Evolutionary conservation across 2,888 invertebrate genomes (phyloP).

Genomic region (Cheilosia vernalis): DNA sequence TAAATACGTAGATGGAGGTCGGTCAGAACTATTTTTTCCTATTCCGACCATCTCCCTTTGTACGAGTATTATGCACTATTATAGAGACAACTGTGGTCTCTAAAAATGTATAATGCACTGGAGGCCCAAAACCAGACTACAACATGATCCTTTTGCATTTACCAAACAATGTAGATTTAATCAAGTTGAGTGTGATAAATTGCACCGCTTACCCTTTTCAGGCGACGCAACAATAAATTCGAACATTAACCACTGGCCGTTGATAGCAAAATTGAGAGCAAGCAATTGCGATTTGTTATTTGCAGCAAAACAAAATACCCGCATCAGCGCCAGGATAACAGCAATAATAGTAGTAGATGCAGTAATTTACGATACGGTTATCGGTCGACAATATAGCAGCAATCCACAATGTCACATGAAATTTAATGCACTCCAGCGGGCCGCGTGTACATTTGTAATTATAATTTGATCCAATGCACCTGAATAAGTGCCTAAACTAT

Average conservation of each 20-base stretch:
- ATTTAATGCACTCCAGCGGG: conserved; percentile 65
- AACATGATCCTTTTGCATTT: not conserved
- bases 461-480: conserved; percentile 70
- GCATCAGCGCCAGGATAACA: conserved; percentile 66
- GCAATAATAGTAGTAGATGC: conserved; percentile 35
- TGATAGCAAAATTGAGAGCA: conserved; percentile 41
- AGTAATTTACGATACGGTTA: conserved; percentile 65
- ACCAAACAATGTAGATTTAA: conserved; percentile 55
- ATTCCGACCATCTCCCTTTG: no score
- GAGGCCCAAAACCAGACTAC: not conserved
- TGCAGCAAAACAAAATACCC: conserved; percentile 52
- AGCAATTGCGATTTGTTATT: conserved; percentile 63
- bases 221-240: conserved; percentile 54
- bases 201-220: conserved; percentile 10
- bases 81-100: not conserved
- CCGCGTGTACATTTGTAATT: conserved; percentile 48
- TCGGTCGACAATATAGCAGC: conserved; percentile 51
- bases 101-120: no score
- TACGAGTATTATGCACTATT: not conserved
- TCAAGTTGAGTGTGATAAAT: conserved; percentile 55
- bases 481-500: conserved; percentile 60
- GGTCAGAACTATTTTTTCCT: not conserved
- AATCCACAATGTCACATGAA: conserved; percentile 57
- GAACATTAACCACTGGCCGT: conserved; percentile 22
- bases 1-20: not conserved